phyloP scores from a whole-genome alignment of 2,797 vertebrate species.

The Euthynnus affinis region DNA sequence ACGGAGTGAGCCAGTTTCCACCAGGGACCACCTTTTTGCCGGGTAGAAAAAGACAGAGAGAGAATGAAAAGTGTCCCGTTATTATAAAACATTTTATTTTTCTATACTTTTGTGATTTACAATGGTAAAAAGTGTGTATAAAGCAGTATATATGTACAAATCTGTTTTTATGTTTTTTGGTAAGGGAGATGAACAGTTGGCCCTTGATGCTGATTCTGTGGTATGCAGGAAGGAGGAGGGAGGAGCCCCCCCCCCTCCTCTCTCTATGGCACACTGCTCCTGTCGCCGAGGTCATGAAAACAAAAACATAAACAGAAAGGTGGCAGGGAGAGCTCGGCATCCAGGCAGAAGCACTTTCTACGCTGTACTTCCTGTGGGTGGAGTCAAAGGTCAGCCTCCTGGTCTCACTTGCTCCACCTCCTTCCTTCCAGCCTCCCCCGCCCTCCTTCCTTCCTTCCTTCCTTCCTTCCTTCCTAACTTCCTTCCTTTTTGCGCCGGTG shows the following conservation, averaged over 20 bases:
- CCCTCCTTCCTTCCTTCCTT: slow-evolving; percentile 46
- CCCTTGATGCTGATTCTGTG: slow-evolving; percentile 82
- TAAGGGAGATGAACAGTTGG: slow-evolving; percentile 81
- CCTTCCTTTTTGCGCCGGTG: slow-evolving; percentile 50
- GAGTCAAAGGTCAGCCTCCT: slow-evolving; percentile 73
- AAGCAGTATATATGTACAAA: slow-evolving; percentile 85
- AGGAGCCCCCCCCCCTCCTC: slow-evolving; percentile 59
- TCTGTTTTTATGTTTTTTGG: slow-evolving; percentile 84
- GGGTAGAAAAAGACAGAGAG: slow-evolving; percentile 76
- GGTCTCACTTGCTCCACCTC: slow-evolving; percentile 71
- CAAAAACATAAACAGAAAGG: slow-evolving; percentile 59
- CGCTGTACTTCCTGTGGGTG: slow-evolving; percentile 78
- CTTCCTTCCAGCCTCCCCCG: slow-evolving; percentile 69
- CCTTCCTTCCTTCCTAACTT: slow-evolving; percentile 48
- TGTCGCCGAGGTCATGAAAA: slow-evolving; percentile 64
- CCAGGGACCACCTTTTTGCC: slow-evolving; percentile 80
- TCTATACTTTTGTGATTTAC: slow-evolving; percentile 88
- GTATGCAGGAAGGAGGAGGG: slow-evolving; percentile 78
- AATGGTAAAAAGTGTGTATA: slow-evolving; percentile 82
- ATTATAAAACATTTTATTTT: slow-evolving; percentile 89
- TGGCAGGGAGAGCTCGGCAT: slow-evolving; percentile 70
- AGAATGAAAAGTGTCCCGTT: slow-evolving; percentile 79
- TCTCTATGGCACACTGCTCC: slow-evolving; percentile 77
- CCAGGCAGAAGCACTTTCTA: slow-evolving; percentile 78
- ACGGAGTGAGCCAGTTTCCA: slow-evolving; percentile 82